Evolutionary conservation across 2,888 invertebrate genomes (phyloP).

Genomic region (Brachyopa scutellaris): DNA sequence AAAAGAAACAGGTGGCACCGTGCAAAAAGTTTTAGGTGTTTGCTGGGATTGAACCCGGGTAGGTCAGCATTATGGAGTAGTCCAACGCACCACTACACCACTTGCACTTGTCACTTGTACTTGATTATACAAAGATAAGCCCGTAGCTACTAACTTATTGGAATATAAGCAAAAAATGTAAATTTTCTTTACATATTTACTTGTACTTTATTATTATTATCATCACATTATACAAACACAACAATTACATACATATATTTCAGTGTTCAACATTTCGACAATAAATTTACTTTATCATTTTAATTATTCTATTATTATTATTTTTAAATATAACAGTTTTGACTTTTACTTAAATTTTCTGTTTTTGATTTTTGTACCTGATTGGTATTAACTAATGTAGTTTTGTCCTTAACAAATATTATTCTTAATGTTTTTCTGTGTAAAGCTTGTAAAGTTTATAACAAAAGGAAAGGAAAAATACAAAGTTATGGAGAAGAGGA

Average conservation of each 20-base stretch:
- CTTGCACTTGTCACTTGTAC: too few species aligned
- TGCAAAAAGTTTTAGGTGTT: too few species aligned
- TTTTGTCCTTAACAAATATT: slow-evolving; percentile 28
- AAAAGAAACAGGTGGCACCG: too few species aligned
- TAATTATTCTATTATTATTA: slow-evolving; percentile 33
- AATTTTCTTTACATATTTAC: slow-evolving; percentile 14
- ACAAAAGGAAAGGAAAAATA: slow-evolving; percentile 29
- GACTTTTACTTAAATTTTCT: slow-evolving; percentile 44
- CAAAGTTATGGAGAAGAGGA: slow-evolving; percentile 25
- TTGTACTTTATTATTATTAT: slow-evolving; percentile 42
- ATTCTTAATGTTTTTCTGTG: slow-evolving; percentile 7
- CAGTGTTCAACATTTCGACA: slow-evolving; percentile 24
- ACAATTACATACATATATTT: slow-evolving; percentile 8
- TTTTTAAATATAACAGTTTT: slow-evolving; percentile 42
- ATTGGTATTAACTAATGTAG: slow-evolving; percentile 48
- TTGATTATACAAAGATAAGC: too few species aligned
- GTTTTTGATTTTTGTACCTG: slow-evolving; percentile 54
- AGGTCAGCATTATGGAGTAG: too few species aligned
- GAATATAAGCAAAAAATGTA: not conserved
- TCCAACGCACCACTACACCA: too few species aligned
- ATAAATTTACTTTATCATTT: slow-evolving; percentile 1
- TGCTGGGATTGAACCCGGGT: too few species aligned
- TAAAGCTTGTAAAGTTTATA: slow-evolving; percentile 35
- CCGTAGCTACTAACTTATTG: too few species aligned
- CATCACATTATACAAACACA: slow-evolving; percentile 39